Percentiles rank a stretch among this genome's conserved stretches.
These are phyloP conservation scores for Nothocercus julius DNA, from an alignment of 2,113 vertebrate genomes.

Conservation along the genomic window DNA sequence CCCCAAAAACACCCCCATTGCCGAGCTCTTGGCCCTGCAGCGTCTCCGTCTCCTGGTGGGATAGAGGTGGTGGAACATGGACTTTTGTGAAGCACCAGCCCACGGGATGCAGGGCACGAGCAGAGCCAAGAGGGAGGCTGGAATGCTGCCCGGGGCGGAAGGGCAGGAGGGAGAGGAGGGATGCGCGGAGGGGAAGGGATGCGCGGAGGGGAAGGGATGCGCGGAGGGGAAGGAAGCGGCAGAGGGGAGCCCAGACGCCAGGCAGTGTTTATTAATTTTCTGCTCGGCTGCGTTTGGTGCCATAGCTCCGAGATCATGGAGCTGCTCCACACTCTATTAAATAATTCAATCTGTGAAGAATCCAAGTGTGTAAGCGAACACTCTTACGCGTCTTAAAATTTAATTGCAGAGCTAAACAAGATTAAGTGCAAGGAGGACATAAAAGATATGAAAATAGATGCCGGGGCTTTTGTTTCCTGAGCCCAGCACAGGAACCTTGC, in stretches of 20 bases:
- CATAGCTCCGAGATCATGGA: constrained; percentile 55
- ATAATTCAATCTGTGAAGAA: constrained; percentile 76
- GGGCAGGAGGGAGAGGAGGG: background rate
- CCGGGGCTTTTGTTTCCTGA: constrained; percentile 48
- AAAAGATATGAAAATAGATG: constrained; percentile 62
- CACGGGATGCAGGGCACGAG: rapidly evolving
- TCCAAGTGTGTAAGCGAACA: constrained; percentile 64
- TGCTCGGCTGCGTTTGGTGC: constrained; percentile 66
- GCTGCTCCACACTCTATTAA: constrained; percentile 76
- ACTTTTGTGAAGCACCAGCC: background rate
- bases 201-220: background rate
- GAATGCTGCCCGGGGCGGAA: rapidly evolving
- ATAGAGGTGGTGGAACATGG: too few species aligned
- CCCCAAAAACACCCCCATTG: too few species aligned
- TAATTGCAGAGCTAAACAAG: constrained; percentile 76
- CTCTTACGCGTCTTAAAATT: constrained; percentile 78
- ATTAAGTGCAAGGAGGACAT: constrained; percentile 69
- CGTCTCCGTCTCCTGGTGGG: too few species aligned
- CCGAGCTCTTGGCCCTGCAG: too few species aligned
- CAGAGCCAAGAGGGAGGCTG: background rate
- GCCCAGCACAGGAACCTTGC: constrained; percentile 26
- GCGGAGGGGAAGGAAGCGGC: background rate
- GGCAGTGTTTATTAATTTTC: constrained; percentile 77
- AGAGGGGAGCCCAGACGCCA: background rate
- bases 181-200: background rate